Base-by-base conservation (phyloP, 2,888 invertebrate genomes). In the Amphimallon solstitiale region DNA sequence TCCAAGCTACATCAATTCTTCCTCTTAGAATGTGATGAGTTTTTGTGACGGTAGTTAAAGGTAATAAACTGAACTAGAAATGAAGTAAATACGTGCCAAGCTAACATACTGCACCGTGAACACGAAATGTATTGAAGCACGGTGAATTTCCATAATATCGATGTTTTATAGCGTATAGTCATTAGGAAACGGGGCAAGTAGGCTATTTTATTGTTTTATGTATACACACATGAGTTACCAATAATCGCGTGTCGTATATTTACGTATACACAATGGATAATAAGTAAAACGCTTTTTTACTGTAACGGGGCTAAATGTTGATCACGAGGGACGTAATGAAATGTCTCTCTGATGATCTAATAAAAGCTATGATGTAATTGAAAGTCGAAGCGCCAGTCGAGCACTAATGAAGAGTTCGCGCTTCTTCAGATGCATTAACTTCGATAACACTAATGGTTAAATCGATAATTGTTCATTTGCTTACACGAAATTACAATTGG, bases 381-480 rank as follows among this genome's bases (percentile, higher is more conserved):
- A 77, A 79, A 76, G 74, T 74, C 74, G 61, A 63, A 46, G 49
- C 63, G 63, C 34, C 63, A 51, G 43, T 23, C 63, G 64, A 63
- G 61, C 68, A 70, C 78, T 79, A 80, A 80, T 80, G 80, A 80
- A 80, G 79, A 80, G 80, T 79, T 80, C 77, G 79, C 78, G 78
- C 79, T 79, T 78, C 79, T 79, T 79, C 78, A 72, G 73, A 73
- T 75, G 74, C 75, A 74, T 75, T 75, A 74, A 72, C 64, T 49
- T 72, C 79, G 80, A 81, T 80, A 80, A 79, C 77, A 73, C 80
- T 82, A 82, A 82, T 82, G 80, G 77, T 77, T 80, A 81, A 82
- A 82, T 82, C 82, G 79, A 82, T 82, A 81, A 80, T 80, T 78
- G 78, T 79, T 79, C 80, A 79, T 80, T 80, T 79, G 75, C 74